Base-by-base conservation (phyloP, 2,797 vertebrate species). In the Anguilla obscura region DNA sequence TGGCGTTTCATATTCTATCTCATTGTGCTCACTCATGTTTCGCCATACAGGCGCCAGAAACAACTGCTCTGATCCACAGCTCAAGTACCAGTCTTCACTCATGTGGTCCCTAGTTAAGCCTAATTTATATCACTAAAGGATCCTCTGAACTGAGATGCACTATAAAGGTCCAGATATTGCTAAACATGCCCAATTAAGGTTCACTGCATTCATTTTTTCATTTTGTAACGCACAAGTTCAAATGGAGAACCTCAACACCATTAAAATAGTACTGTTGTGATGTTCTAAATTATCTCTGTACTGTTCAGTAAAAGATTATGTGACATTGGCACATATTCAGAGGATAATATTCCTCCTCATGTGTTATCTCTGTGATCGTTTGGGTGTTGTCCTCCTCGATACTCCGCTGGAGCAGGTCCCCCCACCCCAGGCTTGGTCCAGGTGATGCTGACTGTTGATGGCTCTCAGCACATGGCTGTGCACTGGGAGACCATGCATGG, bases 401-500 rank as follows among this genome's bases (percentile, higher is more conserved):
- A 88, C 87, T 89, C 89, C 89, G 89, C 89, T 92, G 89, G 60
- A 89, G 0, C 90, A 99, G 98, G 97, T 92, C 96, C 98, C 82
- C 89, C 60, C 0, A 84, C 94, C 4, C 97, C 98, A 36, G 86
- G 3, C 74, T 92, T 92, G 82, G 90, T 97, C 48, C 94, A 90
- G 66, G 91, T 97, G 50, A 90, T 92, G 86, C 92, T 97, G 88
- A 92, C 89, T 1, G 89, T 0, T 83, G 92, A 86, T 0, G 94
- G 91, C 18, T 40, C 90, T 27, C 92, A 4, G 95, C 92, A 52
- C 0, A 89, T 96, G 79, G 88, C 86, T 27, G 95, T 98, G 88
- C 97, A 97, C 0, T 98, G 97, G 96, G 85, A 89, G 7, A 89
- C 83, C 0, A 7, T 94, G n/a, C 90, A 96, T 79, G 96, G 96